phyloP scores from a whole-genome alignment of 2,888 invertebrate genomes.

The Drosophila nigricruria region DNA sequence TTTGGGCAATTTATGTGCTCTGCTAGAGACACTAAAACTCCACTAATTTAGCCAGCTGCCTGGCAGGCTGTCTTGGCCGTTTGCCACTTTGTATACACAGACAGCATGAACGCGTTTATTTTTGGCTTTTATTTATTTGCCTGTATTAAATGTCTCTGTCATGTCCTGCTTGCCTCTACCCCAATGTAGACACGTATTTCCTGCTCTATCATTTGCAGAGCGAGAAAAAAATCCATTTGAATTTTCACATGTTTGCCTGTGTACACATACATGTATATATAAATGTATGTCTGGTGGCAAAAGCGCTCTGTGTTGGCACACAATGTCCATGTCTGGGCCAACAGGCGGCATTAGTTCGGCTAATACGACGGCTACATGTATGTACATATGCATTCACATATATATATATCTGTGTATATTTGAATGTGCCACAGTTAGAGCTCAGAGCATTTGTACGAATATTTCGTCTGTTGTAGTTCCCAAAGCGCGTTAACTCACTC shows the following conservation, averaged over 20 bases:
- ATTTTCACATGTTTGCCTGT: constrained; percentile 39
- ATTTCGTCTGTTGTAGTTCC: constrained; percentile 30
- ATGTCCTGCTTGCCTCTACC: constrained; percentile 1
- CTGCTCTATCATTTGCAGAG: constrained; percentile 52
- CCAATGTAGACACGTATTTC: constrained; percentile 6
- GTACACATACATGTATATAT: not conserved
- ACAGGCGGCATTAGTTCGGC: constrained; percentile 40
- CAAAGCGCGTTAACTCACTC: constrained; percentile 51
- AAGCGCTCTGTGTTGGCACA: constrained; percentile 18
- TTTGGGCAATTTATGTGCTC: constrained; percentile 62
- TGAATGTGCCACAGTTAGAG: constrained; percentile 15
- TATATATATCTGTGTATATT: not conserved
- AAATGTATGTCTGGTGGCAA: constrained; percentile 3
- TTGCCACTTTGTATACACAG: constrained; percentile 57
- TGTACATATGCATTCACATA: not conserved
- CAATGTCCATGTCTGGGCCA: constrained; percentile 45
- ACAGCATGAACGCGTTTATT: constrained; percentile 51
- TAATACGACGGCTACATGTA: constrained; percentile 33
- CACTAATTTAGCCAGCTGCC: constrained; percentile 66
- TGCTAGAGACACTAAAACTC: constrained; percentile 63
- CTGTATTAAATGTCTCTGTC: constrained; percentile 70
- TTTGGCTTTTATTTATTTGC: constrained; percentile 72
- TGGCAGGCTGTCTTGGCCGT: constrained; percentile 22
- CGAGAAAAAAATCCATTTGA: constrained; percentile 52
- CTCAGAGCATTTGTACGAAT: constrained; percentile 25